Percentiles rank a stretch among this genome's conserved stretches.
Evolutionary conservation across 2,113 vertebrate genomes (phyloP).

Genomic region (Dicerorhinus sumatrensis): DNA sequence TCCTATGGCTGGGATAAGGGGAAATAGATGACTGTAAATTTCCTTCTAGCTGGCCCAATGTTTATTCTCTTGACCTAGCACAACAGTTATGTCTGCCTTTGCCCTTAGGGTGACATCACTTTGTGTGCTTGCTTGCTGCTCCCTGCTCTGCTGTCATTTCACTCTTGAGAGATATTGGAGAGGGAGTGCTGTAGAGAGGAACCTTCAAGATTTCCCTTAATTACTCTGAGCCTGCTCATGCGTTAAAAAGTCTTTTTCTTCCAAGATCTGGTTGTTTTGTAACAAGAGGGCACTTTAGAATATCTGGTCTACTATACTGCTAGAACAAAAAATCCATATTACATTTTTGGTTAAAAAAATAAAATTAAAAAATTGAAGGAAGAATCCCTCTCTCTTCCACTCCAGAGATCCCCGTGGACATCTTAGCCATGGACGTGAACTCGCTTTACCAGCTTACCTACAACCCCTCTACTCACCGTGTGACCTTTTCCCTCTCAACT

Average conservation of each 20-base stretch:
- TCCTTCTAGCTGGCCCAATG: neutral
- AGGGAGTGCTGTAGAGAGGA: neutral
- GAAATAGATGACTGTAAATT: neutral
- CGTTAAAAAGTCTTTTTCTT: neutral
- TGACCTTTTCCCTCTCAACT: slow-evolving; percentile 80
- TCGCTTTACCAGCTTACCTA: slow-evolving; percentile 76
- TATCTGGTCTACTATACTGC: neutral
- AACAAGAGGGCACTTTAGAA: neutral
- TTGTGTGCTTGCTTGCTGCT: neutral
- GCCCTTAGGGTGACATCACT: neutral
- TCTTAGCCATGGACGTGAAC: slow-evolving; percentile 56
- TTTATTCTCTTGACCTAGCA: neutral
- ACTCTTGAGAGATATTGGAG: neutral
- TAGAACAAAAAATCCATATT: neutral
- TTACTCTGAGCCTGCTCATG: neutral
- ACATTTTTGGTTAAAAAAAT: neutral
- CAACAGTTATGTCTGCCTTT: neutral
- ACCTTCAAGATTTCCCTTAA: neutral
- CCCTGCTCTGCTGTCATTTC: neutral
- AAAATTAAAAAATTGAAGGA: neutral
- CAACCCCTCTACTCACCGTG: slow-evolving; percentile 70
- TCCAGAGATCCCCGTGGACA: neutral
- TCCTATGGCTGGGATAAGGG: neutral
- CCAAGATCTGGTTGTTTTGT: neutral
- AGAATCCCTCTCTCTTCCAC: neutral